A percentile compares a stretch with the other conserved stretches of the same genome.
phyloP scores from a whole-genome alignment of 2,113 vertebrate genomes.

The Pelmatolapia mariae region DNA sequence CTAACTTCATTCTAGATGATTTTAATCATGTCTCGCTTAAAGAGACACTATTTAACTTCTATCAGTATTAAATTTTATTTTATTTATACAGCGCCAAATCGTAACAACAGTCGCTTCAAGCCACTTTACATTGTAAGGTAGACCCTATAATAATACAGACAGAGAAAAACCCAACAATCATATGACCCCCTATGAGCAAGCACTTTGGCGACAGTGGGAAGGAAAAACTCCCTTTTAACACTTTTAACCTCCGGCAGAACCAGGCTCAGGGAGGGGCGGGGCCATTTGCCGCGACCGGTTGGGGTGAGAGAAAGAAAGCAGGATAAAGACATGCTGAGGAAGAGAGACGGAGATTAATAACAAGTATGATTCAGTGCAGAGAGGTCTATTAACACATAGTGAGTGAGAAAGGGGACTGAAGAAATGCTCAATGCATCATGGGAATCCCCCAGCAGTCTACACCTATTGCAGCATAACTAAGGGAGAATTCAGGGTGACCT shows the following conservation, averaged over 20 bases:
- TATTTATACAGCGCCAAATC: background rate
- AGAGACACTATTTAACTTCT: background rate
- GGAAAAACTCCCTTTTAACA: background rate
- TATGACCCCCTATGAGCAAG: background rate
- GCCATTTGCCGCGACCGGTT: accelerated
- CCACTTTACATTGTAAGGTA: background rate
- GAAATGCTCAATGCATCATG: background rate
- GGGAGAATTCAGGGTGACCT: background rate
- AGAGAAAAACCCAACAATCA: background rate
- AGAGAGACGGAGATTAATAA: background rate
- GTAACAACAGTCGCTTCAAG: background rate
- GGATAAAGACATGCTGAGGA: background rate
- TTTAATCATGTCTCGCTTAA: background rate
- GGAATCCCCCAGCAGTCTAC: background rate
- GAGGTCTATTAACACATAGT: accelerated
- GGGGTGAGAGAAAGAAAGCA: accelerated
- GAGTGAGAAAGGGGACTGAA: background rate
- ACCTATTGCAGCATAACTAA: background rate
- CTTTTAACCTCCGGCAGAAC: accelerated
- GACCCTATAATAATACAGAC: accelerated
- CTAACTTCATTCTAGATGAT: background rate
- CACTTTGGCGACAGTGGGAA: background rate
- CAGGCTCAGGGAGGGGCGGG: background rate
- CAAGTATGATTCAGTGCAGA: accelerated
- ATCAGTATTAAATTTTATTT: background rate